Evolutionary conservation across 2,113 vertebrate genomes (phyloP).

Genomic region (Rhea pennata): DNA sequence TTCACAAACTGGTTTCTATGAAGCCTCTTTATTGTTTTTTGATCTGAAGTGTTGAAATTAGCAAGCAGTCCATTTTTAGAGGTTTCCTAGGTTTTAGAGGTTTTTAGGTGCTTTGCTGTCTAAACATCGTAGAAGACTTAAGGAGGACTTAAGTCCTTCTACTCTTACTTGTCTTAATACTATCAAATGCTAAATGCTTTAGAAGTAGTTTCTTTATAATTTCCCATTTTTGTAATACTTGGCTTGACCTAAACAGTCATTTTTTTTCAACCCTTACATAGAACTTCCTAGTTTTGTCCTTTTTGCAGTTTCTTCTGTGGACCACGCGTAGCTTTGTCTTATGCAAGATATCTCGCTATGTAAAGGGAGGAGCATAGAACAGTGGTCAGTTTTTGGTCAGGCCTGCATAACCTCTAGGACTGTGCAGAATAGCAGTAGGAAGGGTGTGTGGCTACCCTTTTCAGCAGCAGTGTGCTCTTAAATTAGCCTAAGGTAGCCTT

Average conservation of each 20-base stretch:
- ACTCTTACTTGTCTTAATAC: accelerated
- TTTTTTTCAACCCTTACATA: accelerated
- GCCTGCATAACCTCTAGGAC: accelerated
- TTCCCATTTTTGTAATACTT: background rate
- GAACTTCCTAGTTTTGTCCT: accelerated
- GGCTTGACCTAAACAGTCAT: background rate
- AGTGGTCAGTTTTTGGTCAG: accelerated
- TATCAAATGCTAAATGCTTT: accelerated
- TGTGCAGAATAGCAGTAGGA: background rate
- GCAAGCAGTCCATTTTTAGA: accelerated
- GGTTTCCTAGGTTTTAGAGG: too few species aligned
- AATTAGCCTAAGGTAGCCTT: accelerated
- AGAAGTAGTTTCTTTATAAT: too few species aligned
- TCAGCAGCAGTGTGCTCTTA: accelerated
- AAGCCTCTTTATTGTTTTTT: too few species aligned
- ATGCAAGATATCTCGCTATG: too few species aligned
- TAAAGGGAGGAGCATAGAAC: accelerated
- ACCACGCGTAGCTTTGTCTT: accelerated
- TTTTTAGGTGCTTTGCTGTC: background rate
- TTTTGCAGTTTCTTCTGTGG: too few species aligned
- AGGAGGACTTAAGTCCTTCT: too few species aligned
- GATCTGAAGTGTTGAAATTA: accelerated
- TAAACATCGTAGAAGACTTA: background rate
- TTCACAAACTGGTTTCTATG: accelerated
- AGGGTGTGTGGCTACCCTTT: background rate